Conservation (phyloP, 2,797 vertebrate genomes). For the Diplodus puntazzo region DNA sequence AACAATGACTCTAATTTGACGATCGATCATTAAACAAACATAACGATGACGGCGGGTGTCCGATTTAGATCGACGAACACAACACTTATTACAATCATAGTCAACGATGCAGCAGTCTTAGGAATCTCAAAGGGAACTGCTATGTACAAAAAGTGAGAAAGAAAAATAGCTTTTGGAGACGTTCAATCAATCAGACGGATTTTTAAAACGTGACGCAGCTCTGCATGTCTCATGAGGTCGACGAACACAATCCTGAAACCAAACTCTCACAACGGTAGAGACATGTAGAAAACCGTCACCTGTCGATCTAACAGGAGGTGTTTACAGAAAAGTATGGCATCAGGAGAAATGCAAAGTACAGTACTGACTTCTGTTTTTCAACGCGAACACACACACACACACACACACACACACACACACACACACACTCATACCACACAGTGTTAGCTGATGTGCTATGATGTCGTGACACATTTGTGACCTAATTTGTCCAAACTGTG, state of each 20-base stretch:
- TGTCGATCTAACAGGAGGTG: neutral
- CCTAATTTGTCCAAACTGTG: constrained; percentile 16
- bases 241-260: constrained; percentile 8
- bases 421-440: neutral
- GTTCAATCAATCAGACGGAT: neutral
- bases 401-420: neutral
- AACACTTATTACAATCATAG: constrained; percentile 69
- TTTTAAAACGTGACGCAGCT: neutral
- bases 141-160: neutral
- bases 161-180: constrained; percentile 2
- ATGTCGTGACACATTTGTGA: constrained; percentile 12
- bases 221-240: constrained; percentile 3
- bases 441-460: neutral
- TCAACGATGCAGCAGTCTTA: constrained; percentile 55
- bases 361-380: constrained; percentile 22
- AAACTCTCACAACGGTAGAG: neutral
- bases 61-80: constrained; percentile 18
- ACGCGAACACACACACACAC: constrained; percentile 5
- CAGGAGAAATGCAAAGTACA: constrained; percentile 40
- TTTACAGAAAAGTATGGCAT: constrained; percentile 27
- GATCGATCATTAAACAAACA: constrained; percentile 19
- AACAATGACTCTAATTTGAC: constrained; percentile 11
- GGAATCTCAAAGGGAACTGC: constrained; percentile 37
- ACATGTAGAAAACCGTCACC: constrained; percentile 8
- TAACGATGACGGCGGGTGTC: constrained; percentile 9